Conservation (phyloP, 2,888 invertebrate species). For the Macrosiphum euphorbiae region DNA sequence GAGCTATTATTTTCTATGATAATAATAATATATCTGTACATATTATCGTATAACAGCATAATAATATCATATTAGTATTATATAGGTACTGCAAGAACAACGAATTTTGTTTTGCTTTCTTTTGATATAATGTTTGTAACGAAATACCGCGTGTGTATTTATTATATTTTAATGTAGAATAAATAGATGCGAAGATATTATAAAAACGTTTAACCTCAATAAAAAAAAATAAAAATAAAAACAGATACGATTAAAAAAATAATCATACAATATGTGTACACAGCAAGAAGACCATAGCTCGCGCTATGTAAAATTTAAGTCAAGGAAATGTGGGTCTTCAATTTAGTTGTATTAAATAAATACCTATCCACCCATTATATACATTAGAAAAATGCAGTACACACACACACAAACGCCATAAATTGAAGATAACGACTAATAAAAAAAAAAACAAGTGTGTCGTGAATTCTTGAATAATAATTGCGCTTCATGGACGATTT, state of each 20-base stretch:
- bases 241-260: neutral
- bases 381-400: neutral
- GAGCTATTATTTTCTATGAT: neutral
- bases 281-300: neutral
- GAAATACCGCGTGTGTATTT: neutral
- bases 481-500: conserved; percentile 35
- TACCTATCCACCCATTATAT: neutral
- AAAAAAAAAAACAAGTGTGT: neutral
- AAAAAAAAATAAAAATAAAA: neutral
- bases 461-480: neutral
- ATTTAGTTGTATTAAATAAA: neutral
- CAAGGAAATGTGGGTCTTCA: neutral
- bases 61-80: too few species aligned
- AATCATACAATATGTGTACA: neutral
- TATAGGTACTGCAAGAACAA: neutral
- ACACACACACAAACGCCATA: neutral
- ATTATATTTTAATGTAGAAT: neutral
- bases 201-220: neutral
- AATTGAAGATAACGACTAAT: neutral
- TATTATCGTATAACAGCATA: neutral
- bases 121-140: neutral
- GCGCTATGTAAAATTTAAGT: neutral
- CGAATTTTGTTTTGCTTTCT: neutral
- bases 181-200: neutral
- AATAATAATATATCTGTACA: neutral